These are phyloP conservation scores for Dryadula phaetusa DNA, from an alignment of 2,888 invertebrate genomes.

Conservation along the genomic window DNA sequence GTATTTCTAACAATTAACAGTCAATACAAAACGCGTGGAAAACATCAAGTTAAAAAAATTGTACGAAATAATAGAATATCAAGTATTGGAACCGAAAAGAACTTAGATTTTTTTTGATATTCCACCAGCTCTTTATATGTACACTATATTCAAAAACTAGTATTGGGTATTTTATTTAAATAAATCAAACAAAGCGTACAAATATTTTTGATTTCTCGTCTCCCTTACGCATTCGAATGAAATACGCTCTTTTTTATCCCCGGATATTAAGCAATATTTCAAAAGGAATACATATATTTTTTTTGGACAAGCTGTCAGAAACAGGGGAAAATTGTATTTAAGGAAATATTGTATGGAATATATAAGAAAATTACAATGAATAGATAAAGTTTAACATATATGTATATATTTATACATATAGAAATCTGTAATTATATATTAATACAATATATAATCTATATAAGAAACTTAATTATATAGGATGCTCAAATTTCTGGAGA, in stretches of 20 bases:
- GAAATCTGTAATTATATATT: not conserved
- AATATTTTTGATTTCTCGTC: constrained; percentile 32
- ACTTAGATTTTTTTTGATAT: too few species aligned
- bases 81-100: too few species aligned
- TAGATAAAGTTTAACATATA: constrained; percentile 1
- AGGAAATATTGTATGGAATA: constrained; percentile 9
- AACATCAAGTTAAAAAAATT: too few species aligned
- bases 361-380: constrained; percentile 14
- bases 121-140: not conserved
- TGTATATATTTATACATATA: not conserved
- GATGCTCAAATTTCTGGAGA: too few species aligned
- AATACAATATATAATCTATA: too few species aligned
- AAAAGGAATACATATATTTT: constrained; percentile 30
- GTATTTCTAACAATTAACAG: too few species aligned
- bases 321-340: constrained; percentile 22
- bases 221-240: constrained; percentile 33
- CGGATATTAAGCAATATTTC: constrained; percentile 42
- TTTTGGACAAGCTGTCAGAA: constrained; percentile 31
- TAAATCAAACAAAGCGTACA: constrained; percentile 27
- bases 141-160: not conserved
- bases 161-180: constrained; percentile 12
- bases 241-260: constrained; percentile 35
- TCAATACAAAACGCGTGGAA: too few species aligned
- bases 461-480: too few species aligned
- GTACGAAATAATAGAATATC: too few species aligned